Conservation (phyloP, 2,113 vertebrate species). For the Junco hyemalis region DNA sequence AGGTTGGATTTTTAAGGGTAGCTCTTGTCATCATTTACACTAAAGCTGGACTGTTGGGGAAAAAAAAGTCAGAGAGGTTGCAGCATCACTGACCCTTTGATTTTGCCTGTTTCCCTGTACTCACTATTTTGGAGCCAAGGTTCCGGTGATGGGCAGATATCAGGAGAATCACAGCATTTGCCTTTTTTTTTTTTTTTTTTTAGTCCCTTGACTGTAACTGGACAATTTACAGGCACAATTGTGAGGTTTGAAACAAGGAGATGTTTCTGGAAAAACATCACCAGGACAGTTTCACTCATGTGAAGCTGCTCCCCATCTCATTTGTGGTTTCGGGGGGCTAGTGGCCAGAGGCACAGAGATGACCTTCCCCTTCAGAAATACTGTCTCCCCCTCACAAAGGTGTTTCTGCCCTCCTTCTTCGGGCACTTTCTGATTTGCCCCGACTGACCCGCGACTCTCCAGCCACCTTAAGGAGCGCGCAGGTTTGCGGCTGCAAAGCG, state of each 20-base stretch:
- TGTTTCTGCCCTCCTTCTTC: not conserved
- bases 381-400: rapidly evolving
- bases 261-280: not conserved
- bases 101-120: not conserved
- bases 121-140: not conserved
- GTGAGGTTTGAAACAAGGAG: not conserved
- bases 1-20: slow-evolving; percentile 35
- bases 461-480: rapidly evolving
- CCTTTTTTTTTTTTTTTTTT: not conserved
- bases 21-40: slow-evolving; percentile 37
- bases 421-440: not conserved
- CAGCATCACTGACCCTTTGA: not conserved
- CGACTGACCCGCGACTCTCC: rapidly evolving
- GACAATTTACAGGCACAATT: not conserved
- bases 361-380: not conserved
- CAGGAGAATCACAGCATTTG: not conserved
- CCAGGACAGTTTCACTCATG: not conserved
- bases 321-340: not conserved
- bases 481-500: not conserved
- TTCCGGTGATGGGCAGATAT: not conserved
- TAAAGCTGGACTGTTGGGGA: not conserved
- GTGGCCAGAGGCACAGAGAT: not conserved
- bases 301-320: not conserved
- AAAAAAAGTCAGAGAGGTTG: not conserved
- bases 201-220: not conserved